Conservation (phyloP, 2,888 invertebrate species). For the Molorchus minor region DNA sequence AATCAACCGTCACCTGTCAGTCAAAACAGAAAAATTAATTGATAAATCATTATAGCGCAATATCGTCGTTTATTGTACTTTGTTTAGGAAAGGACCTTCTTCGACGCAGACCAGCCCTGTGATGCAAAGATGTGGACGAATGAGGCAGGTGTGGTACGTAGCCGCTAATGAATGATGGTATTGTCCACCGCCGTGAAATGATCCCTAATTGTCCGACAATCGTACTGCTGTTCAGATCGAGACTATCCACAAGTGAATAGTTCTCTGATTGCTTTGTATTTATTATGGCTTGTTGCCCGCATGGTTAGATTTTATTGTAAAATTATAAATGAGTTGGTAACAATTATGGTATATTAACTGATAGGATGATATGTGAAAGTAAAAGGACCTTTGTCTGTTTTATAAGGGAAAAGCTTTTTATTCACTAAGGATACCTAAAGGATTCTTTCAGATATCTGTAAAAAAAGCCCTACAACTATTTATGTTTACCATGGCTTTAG, state of each 20-base stretch:
- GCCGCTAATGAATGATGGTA: slow-evolving; percentile 59
- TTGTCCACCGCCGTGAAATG: slow-evolving; percentile 62
- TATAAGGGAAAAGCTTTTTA: no score
- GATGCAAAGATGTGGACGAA: slow-evolving; percentile 16
- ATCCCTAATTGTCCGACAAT: slow-evolving; percentile 63
- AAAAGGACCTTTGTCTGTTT: no score
- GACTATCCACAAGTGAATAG: slow-evolving; percentile 58
- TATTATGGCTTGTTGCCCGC: slow-evolving; percentile 15
- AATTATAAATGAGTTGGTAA: slow-evolving; percentile 13
- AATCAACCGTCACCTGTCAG: slow-evolving; percentile 2
- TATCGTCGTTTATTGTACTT: slow-evolving; percentile 12
- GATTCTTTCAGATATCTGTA: no score
- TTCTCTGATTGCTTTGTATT: slow-evolving; percentile 57
- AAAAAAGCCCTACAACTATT: no score
- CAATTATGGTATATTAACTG: slow-evolving; percentile 8
- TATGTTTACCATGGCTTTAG: no score
- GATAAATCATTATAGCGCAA: slow-evolving; percentile 16
- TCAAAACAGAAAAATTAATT: slow-evolving; percentile 15
- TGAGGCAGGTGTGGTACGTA: slow-evolving; percentile 47
- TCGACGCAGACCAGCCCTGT: slow-evolving; percentile 1
- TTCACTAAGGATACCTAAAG: no score
- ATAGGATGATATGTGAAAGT: no score
- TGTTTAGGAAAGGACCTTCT: neutral
- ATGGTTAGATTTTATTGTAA: slow-evolving; percentile 5
- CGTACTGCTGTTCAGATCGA: slow-evolving; percentile 56